A percentile compares a stretch with the other conserved stretches of the same genome.
Conservation (phyloP, 1,140 invertebrate genomes). For the Diuraphis noxia region DNA sequence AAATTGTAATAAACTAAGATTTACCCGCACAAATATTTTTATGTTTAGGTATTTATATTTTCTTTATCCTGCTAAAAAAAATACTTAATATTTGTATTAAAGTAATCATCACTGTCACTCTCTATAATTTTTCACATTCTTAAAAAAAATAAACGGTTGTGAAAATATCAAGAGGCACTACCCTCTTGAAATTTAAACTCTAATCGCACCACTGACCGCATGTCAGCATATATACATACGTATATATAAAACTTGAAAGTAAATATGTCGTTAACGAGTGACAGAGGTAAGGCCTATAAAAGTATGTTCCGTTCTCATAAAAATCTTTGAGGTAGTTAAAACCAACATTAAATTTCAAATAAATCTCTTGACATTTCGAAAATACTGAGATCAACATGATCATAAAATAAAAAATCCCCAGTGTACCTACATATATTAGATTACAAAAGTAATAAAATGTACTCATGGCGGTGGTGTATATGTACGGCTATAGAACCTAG, state of each 20-base stretch:
- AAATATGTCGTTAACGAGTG: constrained; percentile 7
- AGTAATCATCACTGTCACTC: not conserved
- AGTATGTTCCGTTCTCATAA: constrained; percentile 9
- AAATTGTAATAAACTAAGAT: no score
- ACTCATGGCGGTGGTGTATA: not conserved
- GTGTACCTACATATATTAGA: not conserved
- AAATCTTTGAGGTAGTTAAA: not conserved
- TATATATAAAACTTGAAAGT: not conserved
- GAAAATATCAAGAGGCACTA: not conserved
- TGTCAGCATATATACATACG: not conserved
- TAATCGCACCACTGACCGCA: not conserved
- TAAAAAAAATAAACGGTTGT: not conserved
- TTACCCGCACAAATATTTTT: not conserved
- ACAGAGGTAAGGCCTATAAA: not conserved
- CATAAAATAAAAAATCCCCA: not conserved
- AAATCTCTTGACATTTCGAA: not conserved
- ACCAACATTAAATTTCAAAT: not conserved
- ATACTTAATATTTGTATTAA: not conserved
- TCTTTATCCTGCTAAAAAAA: not conserved
- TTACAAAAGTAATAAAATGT: constrained; percentile 8
- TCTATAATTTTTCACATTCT: not conserved
- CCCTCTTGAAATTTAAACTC: not conserved
- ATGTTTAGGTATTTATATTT: not conserved
- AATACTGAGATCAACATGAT: not conserved
- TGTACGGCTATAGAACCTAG: not conserved